phyloP scores from a whole-genome alignment of 2,113 vertebrate genomes.

The Malurus alboscapulatus region DNA sequence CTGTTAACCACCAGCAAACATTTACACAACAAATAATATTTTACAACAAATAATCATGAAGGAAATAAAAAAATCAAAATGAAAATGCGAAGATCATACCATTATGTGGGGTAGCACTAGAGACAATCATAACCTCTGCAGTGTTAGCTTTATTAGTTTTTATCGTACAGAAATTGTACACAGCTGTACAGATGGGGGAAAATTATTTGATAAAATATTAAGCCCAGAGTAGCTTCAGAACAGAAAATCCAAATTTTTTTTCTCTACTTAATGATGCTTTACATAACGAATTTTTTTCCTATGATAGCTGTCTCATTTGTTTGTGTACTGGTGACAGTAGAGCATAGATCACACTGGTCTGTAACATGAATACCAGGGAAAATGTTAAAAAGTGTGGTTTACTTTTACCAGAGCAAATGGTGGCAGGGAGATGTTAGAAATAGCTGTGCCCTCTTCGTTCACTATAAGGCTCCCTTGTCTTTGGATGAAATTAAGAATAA shows the following conservation, averaged over 20 bases:
- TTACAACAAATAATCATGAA: background rate
- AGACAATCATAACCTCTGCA: background rate
- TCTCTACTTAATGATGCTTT: background rate
- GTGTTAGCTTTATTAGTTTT: background rate
- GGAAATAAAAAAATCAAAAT: background rate
- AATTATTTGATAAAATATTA: background rate
- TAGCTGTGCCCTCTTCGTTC: background rate
- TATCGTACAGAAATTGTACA: background rate
- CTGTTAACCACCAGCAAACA: background rate
- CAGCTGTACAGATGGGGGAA: too few species aligned
- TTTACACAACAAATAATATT: background rate
- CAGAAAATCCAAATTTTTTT: rapidly evolving
- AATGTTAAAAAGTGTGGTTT: background rate
- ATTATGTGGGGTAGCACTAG: background rate
- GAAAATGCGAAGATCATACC: background rate
- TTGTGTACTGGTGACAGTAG: background rate
- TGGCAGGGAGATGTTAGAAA: background rate
- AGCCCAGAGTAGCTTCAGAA: background rate
- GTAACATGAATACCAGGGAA: background rate
- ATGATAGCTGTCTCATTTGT: background rate
- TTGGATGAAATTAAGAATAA: background rate
- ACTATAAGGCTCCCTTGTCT: background rate
- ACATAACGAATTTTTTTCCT: background rate
- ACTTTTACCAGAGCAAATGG: background rate
- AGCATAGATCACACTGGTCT: background rate